Base-by-base conservation (phyloP, 1,140 invertebrate genomes). In the Schlechtendalia chinensis region DNA sequence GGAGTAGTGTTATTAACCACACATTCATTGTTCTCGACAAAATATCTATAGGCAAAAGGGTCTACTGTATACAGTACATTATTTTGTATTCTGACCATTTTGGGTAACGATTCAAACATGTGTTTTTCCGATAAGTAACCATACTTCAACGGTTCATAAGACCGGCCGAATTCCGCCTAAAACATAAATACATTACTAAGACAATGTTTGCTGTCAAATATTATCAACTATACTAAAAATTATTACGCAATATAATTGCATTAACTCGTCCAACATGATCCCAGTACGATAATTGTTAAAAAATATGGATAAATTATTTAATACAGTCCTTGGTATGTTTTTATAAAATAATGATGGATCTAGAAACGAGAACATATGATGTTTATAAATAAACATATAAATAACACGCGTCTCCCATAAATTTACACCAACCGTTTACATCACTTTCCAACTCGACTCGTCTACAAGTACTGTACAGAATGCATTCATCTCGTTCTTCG, bases 101-200 rank as follows among this genome's bases (percentile, higher is more conserved):
- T 61, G 4, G 47, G n/a, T 27, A 79, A 79, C 19, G 22, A 47
- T 63, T 79, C 75, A 50, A 79, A 79, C 75, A 79, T 79, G 11
- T 79, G 75, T 29, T 27, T 79, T 47, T 79, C 75, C 4, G 75
- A 79, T 17, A 58, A 63, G 17, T 61, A 79, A 11, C 75, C 75
- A 50, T 79, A 79, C 17, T 79, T 79, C 47, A 63, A 27, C 50
- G 75, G 56, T 61, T 79, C 75, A 29, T 79, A 61, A 27, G 22
- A 24, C 47, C 58, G 56, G n/a, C 75, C 75, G 47, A 50, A 79
- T 27, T 79, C 39, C 47, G 22, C 0, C 75, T 79, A 79, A 63
- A 24, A 50, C 24, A n/a, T 29, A 61, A 0, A 47, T 77, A 47
- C 14, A 61, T 16, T 14, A 45, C 22, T 47, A 17, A 75, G 58